Evolutionary conservation across 2,888 invertebrate species (phyloP), one percentile per base, ranked within the genome.

Genomic region (Neocrepidodera transversa): DNA sequence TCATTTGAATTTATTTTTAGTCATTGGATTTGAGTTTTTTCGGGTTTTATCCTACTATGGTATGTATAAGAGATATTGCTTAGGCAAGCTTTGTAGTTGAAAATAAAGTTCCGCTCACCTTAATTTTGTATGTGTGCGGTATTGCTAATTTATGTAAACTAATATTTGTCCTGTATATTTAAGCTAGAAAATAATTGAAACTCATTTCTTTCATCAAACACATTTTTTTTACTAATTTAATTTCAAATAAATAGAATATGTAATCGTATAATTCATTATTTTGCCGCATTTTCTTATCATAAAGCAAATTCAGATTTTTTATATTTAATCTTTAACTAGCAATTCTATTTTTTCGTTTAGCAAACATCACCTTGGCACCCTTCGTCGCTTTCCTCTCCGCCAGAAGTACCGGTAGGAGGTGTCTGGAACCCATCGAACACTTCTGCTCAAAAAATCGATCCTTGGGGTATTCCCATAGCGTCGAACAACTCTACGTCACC

Each of bases 351-450:
- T n/a, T n/a, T n/a, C n/a, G n/a, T 51, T 13, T 42, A 58, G 53
- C 43, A 84, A 67, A 79, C 82, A 10, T 87, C 87, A 74, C 85
- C 87, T 58, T 90, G 90, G 90, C 86, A 86, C 62, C 81, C 81
- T 55, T 79, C 83, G 1, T 78, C 82, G 54, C 70, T 74, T 58
- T 63, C 76, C 2, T 77, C 67, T 2, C 71, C 74, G n/a, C 69
- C 66, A 1, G 50, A 53, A 16, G 62, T 54, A 11, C 47, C 60
- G 1, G 32, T 60, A 30, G 74, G 79, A 40, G 88, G 88, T 78
- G 87, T 88, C 6, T 89, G 88, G 88, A 42, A 51, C 6, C 53
- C 61, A 7, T 17, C 56, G 4, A 40, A 63, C 42, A 48, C 66
- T 51, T 43, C 65, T 63, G 35, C 38, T 1, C 60, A 64, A 1